A percentile compares a stretch with the other conserved stretches of the same genome.
Conservation (phyloP, 2,888 invertebrate genomes). For the Standfussiana lucernea region DNA sequence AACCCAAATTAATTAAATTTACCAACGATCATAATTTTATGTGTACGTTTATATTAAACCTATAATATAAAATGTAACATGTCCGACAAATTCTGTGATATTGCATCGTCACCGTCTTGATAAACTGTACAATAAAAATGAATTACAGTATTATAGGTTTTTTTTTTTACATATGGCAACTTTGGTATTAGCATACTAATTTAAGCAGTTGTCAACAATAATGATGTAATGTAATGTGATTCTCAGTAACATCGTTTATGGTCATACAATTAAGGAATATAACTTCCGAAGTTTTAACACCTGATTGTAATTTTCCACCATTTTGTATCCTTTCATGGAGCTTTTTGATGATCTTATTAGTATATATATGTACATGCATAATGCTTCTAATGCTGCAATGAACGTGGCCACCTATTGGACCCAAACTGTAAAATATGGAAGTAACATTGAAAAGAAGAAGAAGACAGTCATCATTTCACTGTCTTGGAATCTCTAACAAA, state of each 20-base stretch:
- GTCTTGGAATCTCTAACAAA: background rate
- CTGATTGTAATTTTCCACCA: background rate
- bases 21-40: slow-evolving; percentile 16
- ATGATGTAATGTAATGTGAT: slow-evolving; percentile 17
- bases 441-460: too few relatives aligned
- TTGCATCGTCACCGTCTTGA: slow-evolving; percentile 60
- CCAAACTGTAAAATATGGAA: too few relatives aligned
- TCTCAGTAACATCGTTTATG: slow-evolving; percentile 10
- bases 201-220: background rate
- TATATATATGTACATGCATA: too few relatives aligned
- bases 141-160: slow-evolving; percentile 46
- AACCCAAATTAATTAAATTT: slow-evolving; percentile 33
- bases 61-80: slow-evolving; percentile 31
- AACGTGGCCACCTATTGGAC: too few relatives aligned
- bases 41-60: slow-evolving; percentile 5
- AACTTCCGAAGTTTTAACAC: background rate
- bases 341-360: background rate
- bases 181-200: background rate
- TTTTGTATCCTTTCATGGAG: background rate
- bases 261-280: background rate
- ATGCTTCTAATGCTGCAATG: too few relatives aligned
- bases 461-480: background rate
- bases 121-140: slow-evolving; percentile 45
- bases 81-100: slow-evolving; percentile 60
- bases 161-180: slow-evolving; percentile 4